phyloP scores from a whole-genome alignment of 30 jellyfish, hydroid and myxozoan species.

The Turritopsis dohrnii region DNA sequence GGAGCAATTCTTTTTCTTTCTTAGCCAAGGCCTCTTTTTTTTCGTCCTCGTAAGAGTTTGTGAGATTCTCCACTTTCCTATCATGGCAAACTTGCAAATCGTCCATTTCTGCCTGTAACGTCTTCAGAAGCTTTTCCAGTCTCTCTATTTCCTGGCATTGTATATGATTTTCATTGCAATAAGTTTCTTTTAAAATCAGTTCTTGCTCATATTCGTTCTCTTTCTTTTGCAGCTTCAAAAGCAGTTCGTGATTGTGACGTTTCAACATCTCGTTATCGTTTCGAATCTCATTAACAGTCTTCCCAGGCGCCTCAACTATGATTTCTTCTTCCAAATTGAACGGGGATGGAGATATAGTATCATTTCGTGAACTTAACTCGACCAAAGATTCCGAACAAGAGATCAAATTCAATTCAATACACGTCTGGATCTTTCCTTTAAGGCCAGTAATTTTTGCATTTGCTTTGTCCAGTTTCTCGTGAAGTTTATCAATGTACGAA shows the following conservation, averaged over 20 bases:
- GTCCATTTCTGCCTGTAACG: background rate
- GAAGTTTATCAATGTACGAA: background rate
- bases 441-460: background rate
- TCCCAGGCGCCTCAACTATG: constrained; percentile 8
- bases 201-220: background rate
- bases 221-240: background rate
- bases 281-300: constrained; percentile 16
- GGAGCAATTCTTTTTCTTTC: background rate
- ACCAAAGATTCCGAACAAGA: background rate
- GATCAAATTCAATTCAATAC: constrained; percentile 2
- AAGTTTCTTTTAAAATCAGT: background rate
- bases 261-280: background rate
- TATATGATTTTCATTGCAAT: background rate
- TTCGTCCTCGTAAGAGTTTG: background rate
- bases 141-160: background rate
- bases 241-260: background rate
- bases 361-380: background rate
- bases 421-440: background rate
- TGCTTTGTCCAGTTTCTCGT: background rate
- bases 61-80: background rate
- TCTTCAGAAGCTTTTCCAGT: background rate
- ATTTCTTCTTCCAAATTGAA: background rate
- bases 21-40: background rate
- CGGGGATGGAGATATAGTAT: background rate
- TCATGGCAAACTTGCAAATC: background rate